A percentile compares a stretch with the other conserved stretches of the same genome.
Evolutionary conservation across 1,140 invertebrate genomes (phyloP).

Genomic region (Euwallacea fornicatus): DNA sequence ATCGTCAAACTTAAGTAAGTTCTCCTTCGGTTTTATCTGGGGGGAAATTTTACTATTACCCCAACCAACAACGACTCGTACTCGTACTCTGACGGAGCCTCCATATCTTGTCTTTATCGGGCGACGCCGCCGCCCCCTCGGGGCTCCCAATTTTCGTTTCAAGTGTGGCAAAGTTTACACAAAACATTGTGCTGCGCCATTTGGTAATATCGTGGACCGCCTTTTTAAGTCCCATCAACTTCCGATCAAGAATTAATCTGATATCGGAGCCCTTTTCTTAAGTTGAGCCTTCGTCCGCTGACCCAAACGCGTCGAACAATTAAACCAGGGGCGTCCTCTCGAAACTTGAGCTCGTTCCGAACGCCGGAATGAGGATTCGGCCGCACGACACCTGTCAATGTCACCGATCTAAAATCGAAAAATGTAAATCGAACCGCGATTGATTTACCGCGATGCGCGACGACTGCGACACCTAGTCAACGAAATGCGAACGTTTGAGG

Average conservation of each 20-base stretch:
- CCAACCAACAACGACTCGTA: conserved; percentile 7
- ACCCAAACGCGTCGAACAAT: conserved; percentile 10
- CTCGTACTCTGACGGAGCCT: conserved; percentile 2
- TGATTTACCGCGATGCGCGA: no score
- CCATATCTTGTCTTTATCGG: conserved; percentile 13
- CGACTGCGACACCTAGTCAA: no score
- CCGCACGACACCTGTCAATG: no score
- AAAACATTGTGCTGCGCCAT: conserved; percentile 7
- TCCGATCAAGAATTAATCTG: conserved; percentile 31
- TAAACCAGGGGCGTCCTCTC: neutral
- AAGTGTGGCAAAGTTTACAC: conserved; percentile 5
- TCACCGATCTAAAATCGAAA: neutral
- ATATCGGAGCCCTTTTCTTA: conserved; percentile 29
- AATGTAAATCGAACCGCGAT: neutral
- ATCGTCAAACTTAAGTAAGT: conserved; percentile 24
- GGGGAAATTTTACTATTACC: conserved; percentile 17
- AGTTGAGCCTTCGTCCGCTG: conserved; percentile 13
- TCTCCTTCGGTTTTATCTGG: conserved; percentile 12
- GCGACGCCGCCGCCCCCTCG: neutral
- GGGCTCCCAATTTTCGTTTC: neutral
- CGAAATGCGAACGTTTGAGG: no score
- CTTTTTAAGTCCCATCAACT: conserved; percentile 29
- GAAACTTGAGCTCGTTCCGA: neutral
- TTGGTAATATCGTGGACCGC: conserved; percentile 6
- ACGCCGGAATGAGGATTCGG: no score